Evolutionary conservation across 2,888 invertebrate species (phyloP), one percentile per base, ranked within the genome.

Genomic region (Scaptomyza parva): DNA sequence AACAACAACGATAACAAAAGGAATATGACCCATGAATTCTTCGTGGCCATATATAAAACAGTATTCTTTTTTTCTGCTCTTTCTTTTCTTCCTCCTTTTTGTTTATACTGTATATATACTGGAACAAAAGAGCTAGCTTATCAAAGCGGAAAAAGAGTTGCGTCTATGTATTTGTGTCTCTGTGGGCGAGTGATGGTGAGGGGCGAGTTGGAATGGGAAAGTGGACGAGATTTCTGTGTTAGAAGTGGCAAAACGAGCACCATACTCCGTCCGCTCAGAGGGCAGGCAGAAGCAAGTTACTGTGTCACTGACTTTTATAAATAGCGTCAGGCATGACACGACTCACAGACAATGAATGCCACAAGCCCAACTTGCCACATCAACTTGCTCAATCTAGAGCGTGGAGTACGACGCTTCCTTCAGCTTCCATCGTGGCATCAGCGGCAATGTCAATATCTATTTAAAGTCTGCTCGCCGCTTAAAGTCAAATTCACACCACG

Each of bases 281-380:
- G 28, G 44, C 17, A 37, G 48, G 47, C 48, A 48, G 70, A 72
- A 64, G 66, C 82, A 77, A 86, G 86, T 86, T 86, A 86, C 82
- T 84, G 82, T 86, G 84, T 78, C 86, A 86, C 61, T 86, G 84
- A 84, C 82, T 79, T 86, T 86, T 86, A 83, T 83, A 83, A 86
- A 83, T 83, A 83, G 83, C 80, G 65, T 51, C 74, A 78, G 83
- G 84, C 86, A 83, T 80, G 78, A 76, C 74, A 68, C 73, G 70
- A 83, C 65, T 48, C 76, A 47, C 64, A 78, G 73, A 64, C 70
- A 72, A 73, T 64, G 73, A 78, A 68, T 52, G 59, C 61, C 64
- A 57, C 65, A 70, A 60, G 54, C 61, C 35, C 40, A 54, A 70
- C 37, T 53, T 52, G 47, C 63, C 50, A 64, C 70, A 69, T 64